Evolutionary conservation across 2,113 vertebrate species (phyloP), one percentile per base, ranked within the genome.

Genomic region (Megaleporinus macrocephalus): DNA sequence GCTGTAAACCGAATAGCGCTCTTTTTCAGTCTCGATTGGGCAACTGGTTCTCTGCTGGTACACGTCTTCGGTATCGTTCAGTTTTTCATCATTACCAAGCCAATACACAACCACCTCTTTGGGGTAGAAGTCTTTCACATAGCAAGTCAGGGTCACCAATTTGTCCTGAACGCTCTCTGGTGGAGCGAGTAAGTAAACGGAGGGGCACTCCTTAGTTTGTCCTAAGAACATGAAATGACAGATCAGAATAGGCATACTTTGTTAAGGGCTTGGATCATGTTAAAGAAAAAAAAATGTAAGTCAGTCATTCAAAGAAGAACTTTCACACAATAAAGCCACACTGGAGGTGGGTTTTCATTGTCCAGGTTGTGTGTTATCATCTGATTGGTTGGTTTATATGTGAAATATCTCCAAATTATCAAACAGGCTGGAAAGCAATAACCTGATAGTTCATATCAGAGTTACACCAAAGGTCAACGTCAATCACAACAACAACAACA

Each of bases 81-180:
- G 18, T 33, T 12, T 24, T 14, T 68, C 14, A 29, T 95, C 92
- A 78, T 92, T 33, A 78, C 86, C 88, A 86, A 92, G 90, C 94
- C 94, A 95, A 88, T 85, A 76, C 72, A 95, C 89, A 15, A 62
- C 87, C 84, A 94, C 59, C 0, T 93, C 91, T 27, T 79, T 30
- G 53, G 94, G 94, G 79, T 30, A 85, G 92, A 95, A 95, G 55
- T 90, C 90, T 91, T 92, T 94, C 85, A 92, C 91, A 85, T 76
- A 94, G 89, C 94, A 95, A 89, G 90, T 93, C 88, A 95, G 91
- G 89, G 91, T 92, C 88, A 94, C 86, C 12, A 0, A 49, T 0
- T 44, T 2, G n/a, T 22, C 80, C 18, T 0, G 68, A 80, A 51
- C 70, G 0, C 90, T 82, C 81, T 93, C 90, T 83, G 92, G 18